A percentile compares a stretch with the other conserved stretches of the same genome.
Evolutionary conservation across 2,888 invertebrate species (phyloP).

Genomic region (Drosophila phalerata): DNA sequence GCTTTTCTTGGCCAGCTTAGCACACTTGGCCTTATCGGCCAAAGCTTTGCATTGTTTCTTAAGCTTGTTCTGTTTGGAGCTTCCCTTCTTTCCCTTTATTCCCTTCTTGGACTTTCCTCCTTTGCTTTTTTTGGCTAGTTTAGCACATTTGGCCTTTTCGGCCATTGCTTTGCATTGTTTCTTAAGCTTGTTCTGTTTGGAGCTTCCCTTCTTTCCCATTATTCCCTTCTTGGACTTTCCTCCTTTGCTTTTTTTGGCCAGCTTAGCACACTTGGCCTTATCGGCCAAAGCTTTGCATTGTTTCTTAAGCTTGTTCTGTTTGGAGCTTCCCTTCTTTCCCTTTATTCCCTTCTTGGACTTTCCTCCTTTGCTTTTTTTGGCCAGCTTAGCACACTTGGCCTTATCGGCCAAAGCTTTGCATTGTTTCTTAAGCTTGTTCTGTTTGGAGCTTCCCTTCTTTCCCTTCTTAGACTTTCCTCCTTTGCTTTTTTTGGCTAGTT

Average conservation of each 20-base stretch:
- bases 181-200: constrained; percentile 1
- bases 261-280: neutral
- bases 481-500: too few species aligned
- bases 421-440: neutral
- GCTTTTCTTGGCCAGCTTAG: too few species aligned
- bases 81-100: too few species aligned
- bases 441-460: too few species aligned
- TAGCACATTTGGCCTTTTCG: neutral
- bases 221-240: neutral
- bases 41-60: too few species aligned
- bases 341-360: neutral
- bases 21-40: too few species aligned
- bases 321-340: too few species aligned
- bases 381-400: neutral
- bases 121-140: neutral
- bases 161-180: neutral
- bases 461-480: too few species aligned
- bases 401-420: neutral
- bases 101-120: neutral
- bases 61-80: too few species aligned
- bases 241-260: neutral
- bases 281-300: neutral
- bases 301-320: neutral
- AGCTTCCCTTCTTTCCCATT: neutral
- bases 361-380: neutral